Conservation (phyloP, 2,888 invertebrate genomes). For the Synergus laeviventris region DNA sequence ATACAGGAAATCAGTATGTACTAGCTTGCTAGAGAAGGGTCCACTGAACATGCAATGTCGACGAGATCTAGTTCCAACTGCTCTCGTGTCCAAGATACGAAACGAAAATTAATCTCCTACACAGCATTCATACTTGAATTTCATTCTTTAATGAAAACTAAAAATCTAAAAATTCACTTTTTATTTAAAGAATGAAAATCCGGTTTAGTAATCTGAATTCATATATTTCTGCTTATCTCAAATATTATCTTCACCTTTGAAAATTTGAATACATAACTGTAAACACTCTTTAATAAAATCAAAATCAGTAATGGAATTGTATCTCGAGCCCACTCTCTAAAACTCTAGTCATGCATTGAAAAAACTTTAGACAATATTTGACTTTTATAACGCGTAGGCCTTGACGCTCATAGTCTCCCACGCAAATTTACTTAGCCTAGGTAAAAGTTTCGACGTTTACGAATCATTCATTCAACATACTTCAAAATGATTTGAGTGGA, state of each 20-base stretch:
- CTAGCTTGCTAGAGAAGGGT: background rate
- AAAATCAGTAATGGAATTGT: background rate
- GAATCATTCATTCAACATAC: background rate
- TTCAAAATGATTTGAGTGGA: background rate
- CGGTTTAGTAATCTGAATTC: too few relatives aligned
- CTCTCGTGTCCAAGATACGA: background rate
- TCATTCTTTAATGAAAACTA: background rate
- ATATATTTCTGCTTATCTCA: too few relatives aligned
- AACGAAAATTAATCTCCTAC: background rate
- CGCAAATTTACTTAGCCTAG: background rate
- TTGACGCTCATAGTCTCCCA: background rate
- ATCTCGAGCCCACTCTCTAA: background rate
- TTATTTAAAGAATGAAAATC: background rate
- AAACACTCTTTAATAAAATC: background rate
- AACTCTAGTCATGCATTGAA: background rate
- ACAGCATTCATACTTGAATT: background rate
- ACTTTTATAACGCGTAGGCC: slow-evolving; percentile 1
- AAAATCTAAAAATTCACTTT: background rate
- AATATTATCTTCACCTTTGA: background rate
- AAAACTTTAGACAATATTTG: background rate
- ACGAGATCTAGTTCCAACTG: background rate
- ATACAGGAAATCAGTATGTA: background rate
- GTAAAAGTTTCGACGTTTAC: background rate
- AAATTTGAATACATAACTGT: background rate
- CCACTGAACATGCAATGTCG: too few relatives aligned